Evolutionary conservation across 2,888 invertebrate species (phyloP), one percentile per base, ranked within the genome.

Genomic region (Synergus itoensis): DNA sequence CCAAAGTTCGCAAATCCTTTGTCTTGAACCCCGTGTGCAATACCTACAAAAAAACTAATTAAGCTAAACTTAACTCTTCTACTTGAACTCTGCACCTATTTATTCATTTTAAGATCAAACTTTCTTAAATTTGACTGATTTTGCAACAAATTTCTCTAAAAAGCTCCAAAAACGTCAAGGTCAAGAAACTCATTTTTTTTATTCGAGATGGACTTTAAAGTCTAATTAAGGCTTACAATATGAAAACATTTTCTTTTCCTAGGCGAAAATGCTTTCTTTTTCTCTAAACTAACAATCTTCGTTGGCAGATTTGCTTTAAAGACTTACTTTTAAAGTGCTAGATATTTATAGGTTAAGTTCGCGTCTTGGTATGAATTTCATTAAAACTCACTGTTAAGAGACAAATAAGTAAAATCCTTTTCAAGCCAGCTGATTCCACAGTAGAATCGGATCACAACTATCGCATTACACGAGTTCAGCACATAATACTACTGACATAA

Each of bases 271-370:
- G n/a, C 21, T 21, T 40, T 36, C 7, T 48, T 8, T 36, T 48
- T 53, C 36, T n/a, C 0, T 18, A 43, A 53, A 36, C 5, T 28
- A 73, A 9, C 5, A n/a, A 53, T n/a, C n/a, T 21, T 53, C 9
- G 2, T 4, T 16, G 36, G 21, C n/a, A 36, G 0, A 48, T 4
- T 73, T 28, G 16, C 45, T n/a, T 73, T 7, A 14, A 8, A 53
- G 9, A 21, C 11, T 16, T 11, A 48, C 43, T 21, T 21, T 45
- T 69, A 18, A 21, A 28, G 16, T 12, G 18, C 4, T 18, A 7
- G 1, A 11, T 43, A 28, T 48, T 36, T 73, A 36, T 53, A 73
- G 69, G 69, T 73, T 73, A 73, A 53, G 69, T 73, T 48, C 4
- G 48, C 9, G 14, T 48, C 7, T 48, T 73, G 28, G 7, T n/a